Percentiles rank a stretch among this genome's conserved stretches.
Evolutionary conservation across 2,888 invertebrate species (phyloP).

Genomic region (Drosophila villosipedis): DNA sequence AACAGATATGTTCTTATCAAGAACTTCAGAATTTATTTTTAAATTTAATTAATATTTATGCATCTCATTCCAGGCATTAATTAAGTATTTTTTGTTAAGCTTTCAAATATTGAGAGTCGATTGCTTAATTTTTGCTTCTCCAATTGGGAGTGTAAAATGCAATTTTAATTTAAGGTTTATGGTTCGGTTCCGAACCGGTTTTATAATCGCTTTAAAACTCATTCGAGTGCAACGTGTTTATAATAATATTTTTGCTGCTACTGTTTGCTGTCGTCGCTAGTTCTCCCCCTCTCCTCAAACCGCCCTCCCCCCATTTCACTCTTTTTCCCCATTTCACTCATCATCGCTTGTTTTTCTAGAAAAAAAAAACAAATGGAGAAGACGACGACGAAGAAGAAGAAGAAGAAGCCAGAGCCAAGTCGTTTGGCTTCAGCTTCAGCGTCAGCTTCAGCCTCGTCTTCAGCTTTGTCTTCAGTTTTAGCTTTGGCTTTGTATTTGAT

Average conservation of each 20-base stretch:
- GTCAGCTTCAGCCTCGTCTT: not conserved
- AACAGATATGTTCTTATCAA: not conserved
- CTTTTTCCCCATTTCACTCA: not conserved
- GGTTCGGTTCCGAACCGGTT: constrained; percentile 61
- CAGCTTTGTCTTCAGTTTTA: constrained; percentile 20
- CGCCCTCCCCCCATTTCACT: not conserved
- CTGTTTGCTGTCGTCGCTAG: constrained; percentile 47
- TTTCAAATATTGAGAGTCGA: not conserved
- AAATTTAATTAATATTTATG: not conserved
- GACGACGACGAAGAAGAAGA: constrained; percentile 8
- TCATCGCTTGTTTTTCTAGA: constrained; percentile 30
- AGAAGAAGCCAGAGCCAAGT: constrained; percentile 45
- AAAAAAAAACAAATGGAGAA: constrained; percentile 22
- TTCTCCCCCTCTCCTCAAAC: not conserved
- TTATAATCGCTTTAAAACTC: constrained; percentile 37
- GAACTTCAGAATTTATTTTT: not conserved
- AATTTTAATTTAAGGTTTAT: constrained; percentile 46
- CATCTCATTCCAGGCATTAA: not conserved
- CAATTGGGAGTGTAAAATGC: constrained; percentile 23
- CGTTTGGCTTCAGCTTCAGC: constrained; percentile 41
- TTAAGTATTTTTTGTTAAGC: not conserved
- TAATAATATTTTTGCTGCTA: constrained; percentile 60
- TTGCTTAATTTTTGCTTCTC: constrained; percentile 3
- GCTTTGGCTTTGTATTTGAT: constrained; percentile 16
- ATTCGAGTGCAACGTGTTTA: constrained; percentile 64